A percentile compares a stretch with the other conserved stretches of the same genome.
These are phyloP conservation scores for Trissolcus brochymenae DNA, from an alignment of 2,888 invertebrate genomes.

Conservation along the genomic window DNA sequence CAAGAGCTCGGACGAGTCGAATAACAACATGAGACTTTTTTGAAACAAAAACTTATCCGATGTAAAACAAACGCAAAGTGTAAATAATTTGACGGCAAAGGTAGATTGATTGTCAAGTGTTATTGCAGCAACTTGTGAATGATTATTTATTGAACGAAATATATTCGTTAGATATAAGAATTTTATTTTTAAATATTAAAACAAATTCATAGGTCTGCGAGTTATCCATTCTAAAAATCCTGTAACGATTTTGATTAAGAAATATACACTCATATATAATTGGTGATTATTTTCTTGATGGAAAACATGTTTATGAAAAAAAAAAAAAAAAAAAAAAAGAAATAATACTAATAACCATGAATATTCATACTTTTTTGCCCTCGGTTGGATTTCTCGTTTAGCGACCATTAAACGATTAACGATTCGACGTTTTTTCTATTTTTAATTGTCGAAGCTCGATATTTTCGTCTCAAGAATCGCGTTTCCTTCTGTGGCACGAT, in stretches of 20 bases:
- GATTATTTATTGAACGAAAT: not conserved
- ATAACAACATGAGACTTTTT: slow-evolving; percentile 33
- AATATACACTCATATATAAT: not conserved
- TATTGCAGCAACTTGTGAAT: too few relatives aligned
- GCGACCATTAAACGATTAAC: slow-evolving; percentile 23
- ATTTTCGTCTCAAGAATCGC: slow-evolving; percentile 1
- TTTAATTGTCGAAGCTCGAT: slow-evolving; percentile 13
- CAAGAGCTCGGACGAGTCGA: slow-evolving; percentile 31
- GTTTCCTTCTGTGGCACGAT: not conserved
- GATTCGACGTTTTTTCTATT: slow-evolving; percentile 17
- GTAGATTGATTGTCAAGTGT: slow-evolving; percentile 29
- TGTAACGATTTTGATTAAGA: not conserved
- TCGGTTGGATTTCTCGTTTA: slow-evolving; percentile 12
- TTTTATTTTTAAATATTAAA: too few relatives aligned
- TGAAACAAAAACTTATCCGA: slow-evolving; percentile 46
- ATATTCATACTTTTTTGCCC: slow-evolving; percentile 14
- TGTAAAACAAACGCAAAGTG: slow-evolving; percentile 30
- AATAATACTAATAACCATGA: slow-evolving; percentile 14
- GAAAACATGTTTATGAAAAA: not conserved
- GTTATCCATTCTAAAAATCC: too few relatives aligned
- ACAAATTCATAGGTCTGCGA: too few relatives aligned
- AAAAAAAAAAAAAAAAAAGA: not conserved
- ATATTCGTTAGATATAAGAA: not conserved
- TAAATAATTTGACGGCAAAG: slow-evolving; percentile 35
- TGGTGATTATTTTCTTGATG: slow-evolving; percentile 1